Base-by-base conservation (phyloP, 2,113 vertebrate species). In the Gymnobelideus leadbeateri region DNA sequence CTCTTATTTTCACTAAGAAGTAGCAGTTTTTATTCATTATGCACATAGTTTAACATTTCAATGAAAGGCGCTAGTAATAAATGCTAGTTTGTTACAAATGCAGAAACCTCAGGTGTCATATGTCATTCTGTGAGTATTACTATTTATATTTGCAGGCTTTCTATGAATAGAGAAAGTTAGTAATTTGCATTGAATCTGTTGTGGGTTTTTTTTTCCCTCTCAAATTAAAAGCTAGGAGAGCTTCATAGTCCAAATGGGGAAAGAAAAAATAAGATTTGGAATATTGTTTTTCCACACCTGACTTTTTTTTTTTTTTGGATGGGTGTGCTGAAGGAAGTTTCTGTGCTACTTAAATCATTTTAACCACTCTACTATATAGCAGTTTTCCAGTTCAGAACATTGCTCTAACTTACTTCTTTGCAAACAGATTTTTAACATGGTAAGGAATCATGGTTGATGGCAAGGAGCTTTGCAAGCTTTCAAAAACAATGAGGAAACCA, bases 41-140 rank as follows among this genome's bases (percentile, higher is more conserved):
- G 68, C 68, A 84, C n/a, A 84, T 84, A 84, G 68, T 84, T 84
- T 84, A 84, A 84, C 68, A 84, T 84, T 84, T 84, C 68, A 84
- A 84, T 84, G 19, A 84, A 84, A 84, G 68, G 43, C 43, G 16
- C 37, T 43, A 84, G n/a, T 84, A 84, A 84, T 84, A 84, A 84
- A 43, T 84, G n/a, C 37, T 84, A 84, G 68, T 43, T 84, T 84
- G 68, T 84, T 84, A 84, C 68, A 84, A 84, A 84, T 84, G n/a
- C 68, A 84, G 19, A 84, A 84, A 84, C 19, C n/a, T 84, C n/a
- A 84, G 68, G 14, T 84, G 68, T 84, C 68, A 43, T 61, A 31
- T 43, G 68, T 84, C n/a, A 84, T 84, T 84, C 68, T 84, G 37
- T 84, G n/a, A 84, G 68, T n/a, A 14, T 43, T 84, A 43, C 68